These are phyloP conservation scores for Morus bassanus DNA, from an alignment of 2,797 vertebrate species.

Conservation along the genomic window DNA sequence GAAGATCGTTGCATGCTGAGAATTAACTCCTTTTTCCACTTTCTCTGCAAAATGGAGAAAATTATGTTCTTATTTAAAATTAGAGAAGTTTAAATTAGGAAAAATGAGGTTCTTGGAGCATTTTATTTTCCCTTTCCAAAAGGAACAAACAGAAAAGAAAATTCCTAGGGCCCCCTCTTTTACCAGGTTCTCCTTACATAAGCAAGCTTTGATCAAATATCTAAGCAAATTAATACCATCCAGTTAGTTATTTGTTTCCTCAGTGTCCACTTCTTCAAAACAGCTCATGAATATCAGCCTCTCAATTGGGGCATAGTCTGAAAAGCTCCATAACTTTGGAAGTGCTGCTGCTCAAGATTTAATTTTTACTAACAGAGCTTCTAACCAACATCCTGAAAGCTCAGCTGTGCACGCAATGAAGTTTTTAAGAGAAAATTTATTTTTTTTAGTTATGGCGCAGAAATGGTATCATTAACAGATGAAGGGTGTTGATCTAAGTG, in stretches of 20 bases:
- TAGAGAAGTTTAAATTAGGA: not conserved
- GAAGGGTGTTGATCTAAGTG: not conserved
- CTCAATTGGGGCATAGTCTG: not conserved
- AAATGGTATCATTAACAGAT: not conserved
- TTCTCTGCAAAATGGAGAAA: not conserved
- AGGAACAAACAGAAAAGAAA: not conserved
- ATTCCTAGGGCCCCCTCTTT: not conserved
- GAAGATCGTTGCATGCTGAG: not conserved
- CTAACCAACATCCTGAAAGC: not conserved
- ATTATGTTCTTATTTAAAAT: not conserved
- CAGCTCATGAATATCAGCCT: not conserved
- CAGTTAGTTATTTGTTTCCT: not conserved
- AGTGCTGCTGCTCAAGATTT: not conserved
- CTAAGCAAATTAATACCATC: not conserved
- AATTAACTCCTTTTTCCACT: not conserved
- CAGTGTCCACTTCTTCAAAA: not conserved
- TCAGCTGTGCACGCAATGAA: constrained; percentile 13
- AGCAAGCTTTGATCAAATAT: not conserved
- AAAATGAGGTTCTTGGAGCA: not conserved
- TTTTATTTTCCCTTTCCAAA: not conserved
- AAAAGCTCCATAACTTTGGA: not conserved
- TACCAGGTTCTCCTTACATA: not conserved
- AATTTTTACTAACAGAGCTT: not conserved
- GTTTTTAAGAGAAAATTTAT: constrained; percentile 1
- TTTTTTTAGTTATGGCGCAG: not conserved